Evolutionary conservation across 2,797 vertebrate species (phyloP).

Genomic region (Gambusia yucatana): DNA sequence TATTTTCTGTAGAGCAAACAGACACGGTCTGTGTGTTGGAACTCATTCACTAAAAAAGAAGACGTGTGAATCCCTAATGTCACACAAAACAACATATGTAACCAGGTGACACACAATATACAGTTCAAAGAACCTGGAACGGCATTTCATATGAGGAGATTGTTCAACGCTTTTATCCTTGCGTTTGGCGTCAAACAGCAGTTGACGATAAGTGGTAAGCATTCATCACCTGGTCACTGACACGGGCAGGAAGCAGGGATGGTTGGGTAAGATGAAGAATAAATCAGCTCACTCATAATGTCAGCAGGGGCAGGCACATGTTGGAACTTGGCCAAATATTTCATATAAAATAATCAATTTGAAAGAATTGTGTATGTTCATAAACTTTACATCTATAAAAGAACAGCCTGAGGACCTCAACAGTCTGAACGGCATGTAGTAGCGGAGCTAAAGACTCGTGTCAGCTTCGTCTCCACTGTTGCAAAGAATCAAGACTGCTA

Average conservation of each 20-base stretch:
- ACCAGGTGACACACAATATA: not conserved
- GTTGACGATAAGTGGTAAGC: not conserved
- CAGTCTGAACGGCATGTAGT: not conserved
- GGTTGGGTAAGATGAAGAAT: not conserved
- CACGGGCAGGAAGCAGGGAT: not conserved
- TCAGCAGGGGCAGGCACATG: too few species aligned
- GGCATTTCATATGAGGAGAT: not conserved
- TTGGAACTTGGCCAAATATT: not conserved
- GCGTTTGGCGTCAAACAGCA: not conserved
- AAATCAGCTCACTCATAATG: not conserved
- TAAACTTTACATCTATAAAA: not conserved
- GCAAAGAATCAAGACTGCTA: not conserved
- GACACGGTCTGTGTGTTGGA: not conserved
- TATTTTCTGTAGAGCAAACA: not conserved
- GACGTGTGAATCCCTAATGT: not conserved
- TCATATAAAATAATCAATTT: not conserved
- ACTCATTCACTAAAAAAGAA: slow-evolving; percentile 3
- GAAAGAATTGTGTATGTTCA: not conserved
- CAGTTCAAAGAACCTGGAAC: not conserved
- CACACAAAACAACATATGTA: too few species aligned
- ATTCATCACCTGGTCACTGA: slow-evolving; percentile 1
- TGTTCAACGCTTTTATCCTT: not conserved
- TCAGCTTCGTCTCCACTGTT: slow-evolving; percentile 10
- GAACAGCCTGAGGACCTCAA: not conserved
- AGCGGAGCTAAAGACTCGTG: not conserved